Evolutionary conservation across 2,797 vertebrate genomes (phyloP), one percentile per base, ranked within the genome.

Genomic region (Acanthis flammea): DNA sequence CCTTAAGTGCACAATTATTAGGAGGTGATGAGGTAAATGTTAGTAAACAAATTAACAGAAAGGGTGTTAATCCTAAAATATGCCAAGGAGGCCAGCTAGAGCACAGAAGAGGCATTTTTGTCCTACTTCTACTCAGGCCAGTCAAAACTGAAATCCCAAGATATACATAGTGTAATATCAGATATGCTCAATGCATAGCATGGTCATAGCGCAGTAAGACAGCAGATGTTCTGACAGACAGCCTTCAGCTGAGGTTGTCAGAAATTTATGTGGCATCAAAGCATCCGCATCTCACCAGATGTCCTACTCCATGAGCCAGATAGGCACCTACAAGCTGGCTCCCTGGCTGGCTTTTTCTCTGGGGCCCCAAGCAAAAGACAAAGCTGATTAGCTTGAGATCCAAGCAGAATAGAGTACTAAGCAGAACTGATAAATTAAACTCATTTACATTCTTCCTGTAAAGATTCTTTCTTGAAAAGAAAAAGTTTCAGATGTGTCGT

Each of bases 261-360:
- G 90, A 90, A 94, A 86, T 93, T 63, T 90, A 61, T 86, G 70
- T 88, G 76, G 76, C 96, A 96, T 94, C 88, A 95, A 81, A 93
- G 84, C 77, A 66, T 87, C 51, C 48, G 37, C 35, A 76, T 91
- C 71, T 91, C 6, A 4, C 77, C 92, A 93, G 89, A 94, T 93
- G 81, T 92, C 89, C 81, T 79, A 35, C 22, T 91, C 57, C 44
- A 16, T 63, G 61, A 89, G 89, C 85, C 81, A 89, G 74, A 85
- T 45, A 91, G 89, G 75, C 74, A 92, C 90, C 75, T 87, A 75
- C 87, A 91, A 85, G 78, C 90, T 94, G 75, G 51, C 60, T 92
- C 22, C 78, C 81, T 82, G 78, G 57, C 75, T 92, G 50, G 42
- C 70, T 89, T 88, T 90, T 94, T 85, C 86, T 86, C 67, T 55